These are phyloP conservation scores for Clitarchus hookeri DNA, from an alignment of 2,888 invertebrate species.

Conservation along the genomic window DNA sequence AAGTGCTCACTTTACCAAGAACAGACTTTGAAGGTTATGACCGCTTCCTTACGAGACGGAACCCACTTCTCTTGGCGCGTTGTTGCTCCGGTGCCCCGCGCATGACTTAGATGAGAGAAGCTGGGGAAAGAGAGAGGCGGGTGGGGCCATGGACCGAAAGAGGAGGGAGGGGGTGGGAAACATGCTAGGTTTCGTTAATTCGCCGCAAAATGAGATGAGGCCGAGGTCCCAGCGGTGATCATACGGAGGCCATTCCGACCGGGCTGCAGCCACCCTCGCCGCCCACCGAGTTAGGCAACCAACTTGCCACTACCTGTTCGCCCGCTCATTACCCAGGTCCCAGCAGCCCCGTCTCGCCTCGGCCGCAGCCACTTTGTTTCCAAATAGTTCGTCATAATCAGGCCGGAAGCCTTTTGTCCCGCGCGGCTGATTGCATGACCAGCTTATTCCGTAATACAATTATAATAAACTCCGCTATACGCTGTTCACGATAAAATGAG, in stretches of 20 bases:
- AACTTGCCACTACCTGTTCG: conserved; percentile 4
- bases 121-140: background rate
- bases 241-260: conserved; percentile 23
- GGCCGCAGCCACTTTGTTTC: background rate
- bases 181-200: conserved; percentile 30
- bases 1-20: no score
- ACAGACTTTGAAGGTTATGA: no score
- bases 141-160: background rate
- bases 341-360: background rate
- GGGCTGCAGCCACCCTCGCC: background rate
- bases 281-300: conserved; percentile 5
- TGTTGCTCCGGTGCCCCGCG: background rate
- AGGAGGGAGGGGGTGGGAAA: background rate
- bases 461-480: no score
- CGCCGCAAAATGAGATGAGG: conserved; percentile 35
- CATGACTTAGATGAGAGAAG: background rate
- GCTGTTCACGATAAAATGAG: no score
- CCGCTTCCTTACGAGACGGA: no score
- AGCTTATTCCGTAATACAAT: no score
- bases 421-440: no score
- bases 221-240: conserved; percentile 27
- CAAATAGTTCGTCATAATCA: background rate
- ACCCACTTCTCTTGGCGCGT: background rate
- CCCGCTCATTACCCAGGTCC: background rate
- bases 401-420: background rate